Evolutionary conservation across 2,113 vertebrate species (phyloP).

Genomic region (Urocynchramus pylzowi): DNA sequence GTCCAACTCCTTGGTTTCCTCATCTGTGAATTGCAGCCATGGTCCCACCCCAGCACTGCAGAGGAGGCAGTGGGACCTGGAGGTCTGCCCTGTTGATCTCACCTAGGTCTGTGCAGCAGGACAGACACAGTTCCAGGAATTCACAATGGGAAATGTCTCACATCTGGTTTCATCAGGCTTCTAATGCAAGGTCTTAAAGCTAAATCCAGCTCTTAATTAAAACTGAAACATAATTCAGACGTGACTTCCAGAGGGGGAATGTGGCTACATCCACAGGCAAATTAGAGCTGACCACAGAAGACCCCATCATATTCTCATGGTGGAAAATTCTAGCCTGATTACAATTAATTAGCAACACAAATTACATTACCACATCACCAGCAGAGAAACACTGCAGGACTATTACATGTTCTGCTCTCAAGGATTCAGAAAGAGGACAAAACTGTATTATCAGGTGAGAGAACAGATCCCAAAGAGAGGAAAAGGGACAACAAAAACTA

Average conservation of each 20-base stretch:
- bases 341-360: not conserved
- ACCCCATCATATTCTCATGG: not conserved
- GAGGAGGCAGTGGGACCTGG: not conserved
- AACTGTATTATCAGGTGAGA: not conserved
- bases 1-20: not conserved
- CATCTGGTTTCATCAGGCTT: not conserved
- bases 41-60: not conserved
- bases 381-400: not conserved
- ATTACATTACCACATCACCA: not conserved
- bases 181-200: not conserved
- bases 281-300: not conserved
- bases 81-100: not conserved
- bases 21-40: not conserved
- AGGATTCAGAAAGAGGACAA: not conserved
- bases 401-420: not conserved
- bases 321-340: not conserved
- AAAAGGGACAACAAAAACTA: not conserved
- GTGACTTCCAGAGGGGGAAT: not conserved
- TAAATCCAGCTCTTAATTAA: not conserved
- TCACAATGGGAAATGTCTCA: not conserved
- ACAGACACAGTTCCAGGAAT: not conserved
- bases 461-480: not conserved
- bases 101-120: fast-evolving
- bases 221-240: not conserved
- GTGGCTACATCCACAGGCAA: not conserved